Percentiles rank a stretch among this genome's conserved stretches.
Evolutionary conservation across 2,113 vertebrate genomes (phyloP).

Genomic region (Protobothrops flavoviridis): DNA sequence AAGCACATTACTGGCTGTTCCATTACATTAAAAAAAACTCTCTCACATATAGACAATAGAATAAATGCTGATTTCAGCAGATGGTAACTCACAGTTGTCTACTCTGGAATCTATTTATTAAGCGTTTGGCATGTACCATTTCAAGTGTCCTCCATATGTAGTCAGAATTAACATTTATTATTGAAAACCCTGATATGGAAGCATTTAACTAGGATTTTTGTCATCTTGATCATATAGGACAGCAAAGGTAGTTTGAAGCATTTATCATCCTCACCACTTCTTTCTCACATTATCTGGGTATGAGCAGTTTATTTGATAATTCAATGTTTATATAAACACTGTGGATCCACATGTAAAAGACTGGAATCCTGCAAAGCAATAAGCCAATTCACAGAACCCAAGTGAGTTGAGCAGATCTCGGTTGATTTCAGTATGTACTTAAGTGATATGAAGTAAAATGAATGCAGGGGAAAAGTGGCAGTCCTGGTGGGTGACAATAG

Average conservation of each 20-base stretch:
- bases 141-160: not conserved
- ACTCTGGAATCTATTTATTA: not conserved
- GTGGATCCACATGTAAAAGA: not conserved
- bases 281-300: not conserved
- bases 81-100: not conserved
- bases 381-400: not conserved
- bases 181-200: slow-evolving; percentile 5
- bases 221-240: not conserved
- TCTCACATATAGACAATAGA: not conserved
- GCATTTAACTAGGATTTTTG: not conserved
- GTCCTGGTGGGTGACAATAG: not conserved
- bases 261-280: not conserved
- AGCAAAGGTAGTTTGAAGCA: not conserved
- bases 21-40: not conserved
- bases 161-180: not conserved
- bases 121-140: not conserved
- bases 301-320: not conserved
- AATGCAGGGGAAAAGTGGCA: not conserved
- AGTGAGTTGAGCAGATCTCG: not conserved
- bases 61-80: not conserved
- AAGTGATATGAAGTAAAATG: not conserved
- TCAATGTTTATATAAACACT: not conserved
- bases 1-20: not conserved
- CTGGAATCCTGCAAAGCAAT: not conserved
- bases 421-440: not conserved